phyloP scores from a whole-genome alignment of 2,113 vertebrate species.

The Petrocephalus zakoni region DNA sequence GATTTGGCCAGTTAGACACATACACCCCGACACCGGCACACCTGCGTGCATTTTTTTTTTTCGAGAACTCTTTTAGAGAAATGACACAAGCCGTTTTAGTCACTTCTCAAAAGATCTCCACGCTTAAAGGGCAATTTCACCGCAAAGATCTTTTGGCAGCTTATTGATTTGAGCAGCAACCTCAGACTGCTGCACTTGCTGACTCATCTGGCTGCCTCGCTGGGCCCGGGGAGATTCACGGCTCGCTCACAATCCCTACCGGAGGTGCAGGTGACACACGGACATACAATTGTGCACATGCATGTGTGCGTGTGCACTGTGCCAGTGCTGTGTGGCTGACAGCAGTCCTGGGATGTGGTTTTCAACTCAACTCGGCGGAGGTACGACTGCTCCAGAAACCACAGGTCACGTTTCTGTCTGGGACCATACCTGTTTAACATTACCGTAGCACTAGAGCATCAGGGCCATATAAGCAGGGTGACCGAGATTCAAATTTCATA shows the following conservation, averaged over 20 bases:
- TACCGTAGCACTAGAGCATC: background rate
- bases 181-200: background rate
- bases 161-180: background rate
- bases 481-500: background rate
- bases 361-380: background rate
- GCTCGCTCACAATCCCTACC: background rate
- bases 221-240: background rate
- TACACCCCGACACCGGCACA: background rate
- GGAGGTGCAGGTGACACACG: no score
- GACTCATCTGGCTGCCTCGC: background rate
- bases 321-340: background rate
- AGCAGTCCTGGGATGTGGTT: background rate
- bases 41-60: background rate
- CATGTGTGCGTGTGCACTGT: background rate
- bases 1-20: background rate
- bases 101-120: constrained; percentile 8
- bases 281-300: background rate
- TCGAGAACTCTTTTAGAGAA: background rate
- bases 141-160: background rate
- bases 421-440: background rate
- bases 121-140: constrained; percentile 18
- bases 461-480: background rate
- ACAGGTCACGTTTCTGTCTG: background rate
- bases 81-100: background rate
- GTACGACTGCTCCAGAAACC: background rate